These are phyloP conservation scores for Cacatua alba DNA, from an alignment of 2,113 vertebrate species.

Conservation along the genomic window DNA sequence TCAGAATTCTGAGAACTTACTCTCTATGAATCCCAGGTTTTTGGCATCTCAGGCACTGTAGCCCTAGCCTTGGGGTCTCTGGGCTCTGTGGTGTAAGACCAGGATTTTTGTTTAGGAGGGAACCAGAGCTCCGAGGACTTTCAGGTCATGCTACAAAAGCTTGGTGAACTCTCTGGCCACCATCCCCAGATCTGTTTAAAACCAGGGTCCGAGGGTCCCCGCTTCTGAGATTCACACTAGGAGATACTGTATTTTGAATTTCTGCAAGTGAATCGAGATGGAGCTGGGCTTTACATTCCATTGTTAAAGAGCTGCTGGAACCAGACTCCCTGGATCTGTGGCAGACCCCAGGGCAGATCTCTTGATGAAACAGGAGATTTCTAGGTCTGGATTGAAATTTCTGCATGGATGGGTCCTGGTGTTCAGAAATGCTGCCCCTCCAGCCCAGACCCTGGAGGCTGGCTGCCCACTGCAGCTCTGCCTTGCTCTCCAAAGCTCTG, in stretches of 20 bases:
- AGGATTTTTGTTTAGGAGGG: background rate
- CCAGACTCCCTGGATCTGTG: background rate
- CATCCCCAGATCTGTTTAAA: background rate
- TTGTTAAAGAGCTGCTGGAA: background rate
- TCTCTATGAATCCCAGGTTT: background rate
- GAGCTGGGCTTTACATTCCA: background rate
- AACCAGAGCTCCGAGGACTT: background rate
- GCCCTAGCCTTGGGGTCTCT: background rate
- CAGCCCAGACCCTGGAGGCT: background rate
- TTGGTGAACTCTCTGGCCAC: background rate
- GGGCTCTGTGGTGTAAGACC: background rate
- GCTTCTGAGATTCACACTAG: background rate
- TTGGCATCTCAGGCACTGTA: background rate
- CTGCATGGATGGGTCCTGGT: background rate
- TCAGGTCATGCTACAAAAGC: background rate
- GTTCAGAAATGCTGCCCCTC: background rate
- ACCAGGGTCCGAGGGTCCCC: background rate
- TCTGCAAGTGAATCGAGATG: background rate
- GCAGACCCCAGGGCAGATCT: background rate
- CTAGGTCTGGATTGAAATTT: background rate
- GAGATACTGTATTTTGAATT: background rate
- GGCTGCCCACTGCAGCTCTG: background rate
- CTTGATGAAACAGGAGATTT: background rate
- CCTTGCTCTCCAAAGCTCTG: background rate
- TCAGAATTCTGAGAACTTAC: background rate